These are phyloP conservation scores for Aphyosemion australe DNA, from an alignment of 2,113 vertebrate species.

Conservation along the genomic window DNA sequence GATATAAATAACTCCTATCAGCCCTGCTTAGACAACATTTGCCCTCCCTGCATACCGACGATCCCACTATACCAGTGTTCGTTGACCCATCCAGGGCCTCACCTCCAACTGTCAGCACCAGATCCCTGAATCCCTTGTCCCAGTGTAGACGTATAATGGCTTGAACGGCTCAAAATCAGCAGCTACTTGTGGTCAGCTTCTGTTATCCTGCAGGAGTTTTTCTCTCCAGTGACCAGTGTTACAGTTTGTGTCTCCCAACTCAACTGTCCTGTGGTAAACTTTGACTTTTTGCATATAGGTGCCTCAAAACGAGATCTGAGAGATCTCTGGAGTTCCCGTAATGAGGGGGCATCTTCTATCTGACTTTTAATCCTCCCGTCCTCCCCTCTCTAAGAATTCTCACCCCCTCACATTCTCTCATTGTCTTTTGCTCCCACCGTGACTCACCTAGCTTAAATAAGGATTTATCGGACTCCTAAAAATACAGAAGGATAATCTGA, in stretches of 20 bases:
- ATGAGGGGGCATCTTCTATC: slow-evolving; percentile 27
- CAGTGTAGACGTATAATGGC: slow-evolving; percentile 40
- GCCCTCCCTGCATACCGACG: slow-evolving; percentile 57
- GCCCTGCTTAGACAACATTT: slow-evolving; percentile 57
- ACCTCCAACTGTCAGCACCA: slow-evolving; percentile 69
- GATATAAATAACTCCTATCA: slow-evolving; percentile 72
- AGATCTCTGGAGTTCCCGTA: slow-evolving; percentile 16
- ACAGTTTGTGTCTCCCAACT: too few species aligned
- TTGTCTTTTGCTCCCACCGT: slow-evolving; percentile 59
- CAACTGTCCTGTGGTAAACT: not conserved
- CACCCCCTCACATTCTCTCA: slow-evolving; percentile 63
- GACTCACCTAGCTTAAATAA: slow-evolving; percentile 72
- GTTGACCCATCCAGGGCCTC: slow-evolving; percentile 58
- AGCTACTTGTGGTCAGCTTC: slow-evolving; percentile 59
- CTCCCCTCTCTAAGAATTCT: slow-evolving; percentile 22
- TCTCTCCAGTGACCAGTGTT: too few species aligned
- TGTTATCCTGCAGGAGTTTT: slow-evolving; percentile 52
- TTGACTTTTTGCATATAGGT: not conserved
- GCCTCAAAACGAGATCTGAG: slow-evolving; percentile 1
- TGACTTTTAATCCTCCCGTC: slow-evolving; percentile 39
- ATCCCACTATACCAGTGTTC: slow-evolving; percentile 42
- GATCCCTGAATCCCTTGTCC: slow-evolving; percentile 35
- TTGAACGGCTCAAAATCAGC: slow-evolving; percentile 59
- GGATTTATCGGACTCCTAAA: slow-evolving; percentile 72
- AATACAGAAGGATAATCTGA: slow-evolving; percentile 72